Base-by-base conservation (phyloP, 30 jellyfish, hydroid and myxozoan species). In the Aurelia sp. region DNA sequence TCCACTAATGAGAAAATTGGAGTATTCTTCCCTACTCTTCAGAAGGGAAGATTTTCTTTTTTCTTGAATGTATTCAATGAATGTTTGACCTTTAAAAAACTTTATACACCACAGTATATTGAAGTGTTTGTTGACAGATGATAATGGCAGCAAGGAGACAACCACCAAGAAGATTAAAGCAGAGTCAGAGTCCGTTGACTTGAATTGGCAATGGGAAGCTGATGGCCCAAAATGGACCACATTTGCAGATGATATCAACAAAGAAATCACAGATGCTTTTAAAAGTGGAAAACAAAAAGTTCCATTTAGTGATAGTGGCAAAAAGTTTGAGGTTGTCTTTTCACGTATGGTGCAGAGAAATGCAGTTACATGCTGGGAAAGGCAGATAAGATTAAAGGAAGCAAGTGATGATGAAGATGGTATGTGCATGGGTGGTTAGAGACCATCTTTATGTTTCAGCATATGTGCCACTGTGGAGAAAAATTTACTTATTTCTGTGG, bases 271-370 rank as follows among this genome's bases (percentile, higher is more conserved):
- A 22, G 84, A 50, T 18, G 90, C 88, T n/a, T 91, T 91, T 73
- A 80, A 70, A 33, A 50, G 13, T 40, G 92, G 96, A 1, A 75
- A 69, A 31, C 82, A 23, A 20, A 93, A 88, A 53, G 81, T 67
- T 13, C 85, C 85, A 55, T 33, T 93, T 30, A 65, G 50, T 17
- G 47, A 47, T 7, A 83, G 62, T 19, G 89, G 87, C 10, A 70
- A 72, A 15, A 93, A 87, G 59, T 78, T 93, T 82, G 97, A 93
- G n/a, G 62, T 89, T 22, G 66, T 93, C 2, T 93, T 87, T 78
- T 4, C 93, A 2, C 83, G 97, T 5, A 87, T 93, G 98, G 98
- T 93, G 65, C 98, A 93, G 66, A 82, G 87, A 77, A 93, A 93
- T 77, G 44, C 90, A 11, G 60, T 48, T 6, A 70, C 98, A 8